These are phyloP conservation scores for Chrysomallon squamiferum DNA, from an alignment of 1,140 invertebrate species.

Conservation along the genomic window DNA sequence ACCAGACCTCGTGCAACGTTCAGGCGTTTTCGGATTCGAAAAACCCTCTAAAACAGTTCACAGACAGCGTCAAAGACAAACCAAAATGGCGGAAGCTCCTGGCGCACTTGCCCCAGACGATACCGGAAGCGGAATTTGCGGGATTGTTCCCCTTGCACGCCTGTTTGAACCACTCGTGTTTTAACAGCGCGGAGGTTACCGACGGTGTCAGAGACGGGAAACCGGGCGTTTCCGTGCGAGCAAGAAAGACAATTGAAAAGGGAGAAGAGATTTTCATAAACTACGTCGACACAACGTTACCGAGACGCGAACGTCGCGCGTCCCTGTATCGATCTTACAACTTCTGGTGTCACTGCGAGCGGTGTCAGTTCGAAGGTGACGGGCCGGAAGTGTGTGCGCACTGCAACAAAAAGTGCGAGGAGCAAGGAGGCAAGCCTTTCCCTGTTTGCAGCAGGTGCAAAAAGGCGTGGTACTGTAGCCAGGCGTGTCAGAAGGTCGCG, in stretches of 20 bases:
- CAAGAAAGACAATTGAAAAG: conserved; percentile 23
- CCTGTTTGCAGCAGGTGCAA: conserved; percentile 40
- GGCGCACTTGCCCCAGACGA: conserved; percentile 9
- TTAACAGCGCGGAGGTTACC: conserved; percentile 41
- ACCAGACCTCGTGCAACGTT: conserved; percentile 38
- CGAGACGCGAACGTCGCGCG: conserved; percentile 9
- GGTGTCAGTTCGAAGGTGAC: conserved; percentile 45
- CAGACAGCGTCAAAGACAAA: conserved; percentile 8
- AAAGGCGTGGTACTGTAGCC: conserved; percentile 47
- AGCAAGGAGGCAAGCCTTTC: conserved; percentile 11
- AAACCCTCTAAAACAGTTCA: conserved; percentile 26
- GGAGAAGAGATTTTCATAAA: conserved; percentile 31
- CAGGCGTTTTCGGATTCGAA: conserved; percentile 41
- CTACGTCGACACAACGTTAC: conserved; percentile 19
- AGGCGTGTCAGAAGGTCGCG: conserved; percentile 42
- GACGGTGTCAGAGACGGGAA: conserved; percentile 17
- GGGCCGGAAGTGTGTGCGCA: conserved; percentile 37
- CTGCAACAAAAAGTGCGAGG: conserved; percentile 28
- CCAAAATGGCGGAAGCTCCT: conserved; percentile 10
- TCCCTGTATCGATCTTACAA: conserved; percentile 33
- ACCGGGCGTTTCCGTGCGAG: conserved; percentile 32
- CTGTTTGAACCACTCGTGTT: conserved; percentile 47
- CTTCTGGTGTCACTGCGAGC: conserved; percentile 45
- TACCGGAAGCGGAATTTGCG: conserved; percentile 40
- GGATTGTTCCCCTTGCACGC: conserved; percentile 47